These are phyloP conservation scores for Chrosomus eos DNA, from an alignment of 2,797 vertebrate genomes.

Conservation along the genomic window DNA sequence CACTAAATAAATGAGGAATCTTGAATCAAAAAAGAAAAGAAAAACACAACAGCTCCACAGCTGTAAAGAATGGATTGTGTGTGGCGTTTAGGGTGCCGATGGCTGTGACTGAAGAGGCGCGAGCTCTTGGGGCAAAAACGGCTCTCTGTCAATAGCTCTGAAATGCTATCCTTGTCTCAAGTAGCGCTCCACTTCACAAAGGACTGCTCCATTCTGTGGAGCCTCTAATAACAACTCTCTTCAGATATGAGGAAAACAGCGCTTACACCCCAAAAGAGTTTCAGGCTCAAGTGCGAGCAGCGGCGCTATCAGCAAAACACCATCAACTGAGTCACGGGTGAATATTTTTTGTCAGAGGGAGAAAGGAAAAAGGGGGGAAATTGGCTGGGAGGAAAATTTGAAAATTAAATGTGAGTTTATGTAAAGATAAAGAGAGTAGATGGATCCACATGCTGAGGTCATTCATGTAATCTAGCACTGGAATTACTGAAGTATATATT, in stretches of 20 bases:
- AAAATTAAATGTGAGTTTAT: slow-evolving; percentile 14
- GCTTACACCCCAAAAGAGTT: slow-evolving; percentile 56
- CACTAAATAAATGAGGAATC: slow-evolving; percentile 59
- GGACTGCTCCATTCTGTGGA: slow-evolving; percentile 81
- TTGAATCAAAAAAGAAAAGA: slow-evolving; percentile 50
- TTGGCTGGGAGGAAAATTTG: neutral
- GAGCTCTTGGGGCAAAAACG: slow-evolving; percentile 78
- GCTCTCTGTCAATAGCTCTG: slow-evolving; percentile 72
- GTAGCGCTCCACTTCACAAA: slow-evolving; percentile 80
- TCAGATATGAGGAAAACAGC: slow-evolving; percentile 76
- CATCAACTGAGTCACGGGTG: slow-evolving; percentile 14
- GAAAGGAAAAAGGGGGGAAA: neutral
- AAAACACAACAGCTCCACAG: slow-evolving; percentile 67
- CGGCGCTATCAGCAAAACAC: slow-evolving; percentile 28
- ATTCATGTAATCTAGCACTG: neutral
- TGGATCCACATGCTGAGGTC: neutral
- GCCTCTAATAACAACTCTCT: slow-evolving; percentile 80
- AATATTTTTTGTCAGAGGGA: slow-evolving; percentile 5
- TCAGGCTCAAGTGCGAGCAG: slow-evolving; percentile 45
- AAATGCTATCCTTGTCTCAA: slow-evolving; percentile 85
- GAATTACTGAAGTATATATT: neutral
- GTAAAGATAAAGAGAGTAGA: neutral
- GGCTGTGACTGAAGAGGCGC: slow-evolving; percentile 75
- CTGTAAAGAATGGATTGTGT: slow-evolving; percentile 68
- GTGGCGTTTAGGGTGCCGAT: slow-evolving; percentile 69